These are phyloP conservation scores for Dryadula phaetusa DNA, from an alignment of 2,888 invertebrate species.

Conservation along the genomic window DNA sequence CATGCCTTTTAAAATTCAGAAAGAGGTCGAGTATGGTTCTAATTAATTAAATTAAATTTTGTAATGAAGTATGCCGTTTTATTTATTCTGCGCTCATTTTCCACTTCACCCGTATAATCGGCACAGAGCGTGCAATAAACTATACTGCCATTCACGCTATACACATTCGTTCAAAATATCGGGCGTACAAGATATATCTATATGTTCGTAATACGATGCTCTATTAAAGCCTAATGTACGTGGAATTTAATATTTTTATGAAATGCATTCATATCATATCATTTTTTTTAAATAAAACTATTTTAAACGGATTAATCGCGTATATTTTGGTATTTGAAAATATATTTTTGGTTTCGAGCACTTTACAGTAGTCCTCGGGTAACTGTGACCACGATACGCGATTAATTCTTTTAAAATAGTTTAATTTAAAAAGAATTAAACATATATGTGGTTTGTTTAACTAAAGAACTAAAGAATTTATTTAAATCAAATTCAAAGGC, in stretches of 20 bases:
- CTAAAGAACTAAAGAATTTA: too few relatives aligned
- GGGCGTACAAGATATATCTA: slow-evolving; percentile 14
- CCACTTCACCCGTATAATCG: slow-evolving; percentile 8
- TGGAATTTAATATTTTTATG: not conserved
- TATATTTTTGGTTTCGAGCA: too few relatives aligned
- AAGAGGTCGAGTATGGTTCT: slow-evolving; percentile 38
- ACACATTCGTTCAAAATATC: slow-evolving; percentile 15
- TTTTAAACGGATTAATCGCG: too few relatives aligned
- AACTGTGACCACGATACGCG: too few relatives aligned
- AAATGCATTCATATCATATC: not conserved
- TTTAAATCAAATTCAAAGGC: too few relatives aligned
- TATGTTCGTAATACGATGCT: slow-evolving; percentile 5
- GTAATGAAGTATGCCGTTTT: slow-evolving; percentile 37
- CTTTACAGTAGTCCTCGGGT: too few relatives aligned
- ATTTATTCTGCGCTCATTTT: slow-evolving; percentile 37
- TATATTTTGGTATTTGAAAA: too few relatives aligned
- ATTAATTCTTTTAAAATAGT: too few relatives aligned
- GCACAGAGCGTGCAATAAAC: slow-evolving; percentile 17
- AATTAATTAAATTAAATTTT: slow-evolving; percentile 39
- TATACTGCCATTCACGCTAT: slow-evolving; percentile 20
- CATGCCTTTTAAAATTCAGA: slow-evolving; percentile 36
- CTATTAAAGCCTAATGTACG: not conserved
- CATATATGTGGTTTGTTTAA: too few relatives aligned
- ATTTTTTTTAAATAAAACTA: too few relatives aligned
- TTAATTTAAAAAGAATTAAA: too few relatives aligned